A percentile compares a stretch with the other conserved stretches of the same genome.
Conservation (phyloP, 2,888 invertebrate species). For the Fragum sueziense region DNA sequence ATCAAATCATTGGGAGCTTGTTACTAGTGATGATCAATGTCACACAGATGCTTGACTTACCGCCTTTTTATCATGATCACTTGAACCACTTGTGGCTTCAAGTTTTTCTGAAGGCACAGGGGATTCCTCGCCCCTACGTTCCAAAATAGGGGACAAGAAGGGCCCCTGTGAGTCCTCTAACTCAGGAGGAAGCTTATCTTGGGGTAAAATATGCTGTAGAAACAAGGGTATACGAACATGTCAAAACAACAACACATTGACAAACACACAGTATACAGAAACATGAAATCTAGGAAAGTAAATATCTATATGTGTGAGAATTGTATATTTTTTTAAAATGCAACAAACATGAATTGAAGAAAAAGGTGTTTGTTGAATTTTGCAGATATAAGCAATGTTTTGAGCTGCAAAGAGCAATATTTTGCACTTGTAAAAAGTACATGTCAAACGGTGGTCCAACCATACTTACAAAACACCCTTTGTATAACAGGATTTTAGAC, state of each 20-base stretch:
- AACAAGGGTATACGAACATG: constrained; percentile 15
- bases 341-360: too few relatives aligned
- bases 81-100: constrained; percentile 23
- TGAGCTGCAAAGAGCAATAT: too few relatives aligned
- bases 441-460: too few relatives aligned
- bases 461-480: too few relatives aligned
- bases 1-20: constrained; percentile 15
- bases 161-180: constrained; percentile 43
- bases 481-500: too few relatives aligned
- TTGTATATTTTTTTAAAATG: too few relatives aligned
- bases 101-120: constrained; percentile 32
- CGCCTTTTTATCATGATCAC: constrained; percentile 23
- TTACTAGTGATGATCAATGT: constrained; percentile 29
- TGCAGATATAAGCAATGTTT: too few relatives aligned
- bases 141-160: constrained; percentile 29
- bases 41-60: constrained; percentile 53
- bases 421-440: too few relatives aligned
- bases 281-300: too few relatives aligned
- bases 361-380: too few relatives aligned
- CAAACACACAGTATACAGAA: not conserved
- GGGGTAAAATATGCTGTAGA: constrained; percentile 53
- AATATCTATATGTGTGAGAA: too few relatives aligned
- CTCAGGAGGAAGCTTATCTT: constrained; percentile 55
- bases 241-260: not conserved
- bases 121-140: constrained; percentile 21